These are phyloP conservation scores for Vicugna pacos DNA, from an alignment of 2,113 vertebrate genomes.

Conservation along the genomic window DNA sequence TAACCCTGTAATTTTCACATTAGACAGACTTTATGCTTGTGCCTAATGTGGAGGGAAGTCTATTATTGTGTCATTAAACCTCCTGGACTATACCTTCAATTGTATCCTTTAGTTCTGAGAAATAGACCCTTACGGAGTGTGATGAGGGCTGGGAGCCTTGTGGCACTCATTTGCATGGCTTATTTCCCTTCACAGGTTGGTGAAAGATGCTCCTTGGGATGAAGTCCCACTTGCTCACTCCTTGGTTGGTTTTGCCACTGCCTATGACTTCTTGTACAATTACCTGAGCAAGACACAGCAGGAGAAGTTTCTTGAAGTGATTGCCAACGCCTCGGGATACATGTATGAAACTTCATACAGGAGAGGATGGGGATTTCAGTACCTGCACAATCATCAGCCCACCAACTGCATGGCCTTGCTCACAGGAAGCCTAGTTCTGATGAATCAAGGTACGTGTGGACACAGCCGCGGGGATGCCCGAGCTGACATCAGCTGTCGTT, in stretches of 20 bases:
- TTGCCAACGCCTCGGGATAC: constrained; percentile 94
- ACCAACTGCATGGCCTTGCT: constrained; percentile 99
- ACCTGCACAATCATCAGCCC: constrained; percentile 99
- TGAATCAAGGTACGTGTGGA: constrained; percentile 95
- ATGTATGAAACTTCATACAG: constrained; percentile 98
- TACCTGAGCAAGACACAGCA: constrained; percentile 95
- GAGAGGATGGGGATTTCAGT: constrained; percentile 98
- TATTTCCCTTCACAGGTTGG: constrained; percentile 91
- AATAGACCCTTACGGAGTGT: not conserved
- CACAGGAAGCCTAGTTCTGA: constrained; percentile 95
- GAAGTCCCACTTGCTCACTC: constrained; percentile 98
- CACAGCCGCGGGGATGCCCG: not conserved
- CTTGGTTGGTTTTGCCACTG: constrained; percentile 97
- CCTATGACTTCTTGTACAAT: constrained; percentile 97
- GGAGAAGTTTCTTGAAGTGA: constrained; percentile 96
- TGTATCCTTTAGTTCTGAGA: not conserved
- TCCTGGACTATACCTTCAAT: not conserved
- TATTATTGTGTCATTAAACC: not conserved
- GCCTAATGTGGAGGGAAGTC: not conserved
- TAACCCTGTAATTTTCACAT: not conserved
- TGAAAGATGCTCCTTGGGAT: constrained; percentile 99
- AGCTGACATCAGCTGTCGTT: not conserved
- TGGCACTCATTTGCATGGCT: constrained; percentile 53
- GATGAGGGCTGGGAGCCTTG: not conserved
- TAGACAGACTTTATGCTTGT: not conserved